These are phyloP conservation scores for Drosophila emarginata DNA, from an alignment of 2,888 invertebrate species.

Conservation along the genomic window DNA sequence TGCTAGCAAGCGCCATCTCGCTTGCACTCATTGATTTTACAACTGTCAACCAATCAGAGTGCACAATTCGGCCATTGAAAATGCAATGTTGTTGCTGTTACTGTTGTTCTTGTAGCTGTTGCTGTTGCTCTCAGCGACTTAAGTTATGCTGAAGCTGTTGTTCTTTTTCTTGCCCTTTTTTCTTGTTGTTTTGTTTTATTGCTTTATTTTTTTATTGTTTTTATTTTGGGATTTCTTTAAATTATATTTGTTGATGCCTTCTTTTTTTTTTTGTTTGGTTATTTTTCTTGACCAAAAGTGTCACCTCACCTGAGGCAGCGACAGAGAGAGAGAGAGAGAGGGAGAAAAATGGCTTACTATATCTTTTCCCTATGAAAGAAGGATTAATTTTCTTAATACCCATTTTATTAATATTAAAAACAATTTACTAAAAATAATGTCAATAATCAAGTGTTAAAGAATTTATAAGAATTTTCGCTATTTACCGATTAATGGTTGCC, in stretches of 20 bases:
- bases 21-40: not conserved
- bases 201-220: not conserved
- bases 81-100: not conserved
- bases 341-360: not conserved
- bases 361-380: not conserved
- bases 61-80: constrained; percentile 4
- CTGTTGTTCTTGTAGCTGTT: not conserved
- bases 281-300: not conserved
- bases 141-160: not conserved
- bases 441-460: no score
- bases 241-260: not conserved
- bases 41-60: not conserved
- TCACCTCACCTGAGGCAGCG: not conserved
- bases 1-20: not conserved
- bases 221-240: not conserved
- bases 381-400: not conserved
- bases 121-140: not conserved
- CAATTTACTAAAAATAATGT: not conserved
- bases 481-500: not conserved
- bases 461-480: no score
- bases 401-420: not conserved
- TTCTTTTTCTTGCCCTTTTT: not conserved
- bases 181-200: not conserved
- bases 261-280: not conserved
- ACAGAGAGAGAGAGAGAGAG: not conserved